These are phyloP conservation scores for Merluccius polli DNA, from an alignment of 2,797 vertebrate species.

Conservation along the genomic window DNA sequence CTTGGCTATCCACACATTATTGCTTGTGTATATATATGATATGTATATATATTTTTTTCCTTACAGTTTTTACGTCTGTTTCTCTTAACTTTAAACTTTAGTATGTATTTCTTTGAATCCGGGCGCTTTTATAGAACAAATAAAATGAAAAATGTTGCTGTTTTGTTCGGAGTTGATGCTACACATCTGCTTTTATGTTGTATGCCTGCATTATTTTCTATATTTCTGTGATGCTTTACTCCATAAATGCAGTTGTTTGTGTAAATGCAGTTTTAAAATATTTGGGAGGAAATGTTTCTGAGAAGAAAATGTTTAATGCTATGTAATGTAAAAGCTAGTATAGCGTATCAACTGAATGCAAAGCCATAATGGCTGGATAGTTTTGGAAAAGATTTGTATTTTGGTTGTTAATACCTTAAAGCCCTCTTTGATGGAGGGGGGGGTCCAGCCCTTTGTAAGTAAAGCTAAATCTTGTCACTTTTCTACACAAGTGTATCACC, in stretches of 20 bases:
- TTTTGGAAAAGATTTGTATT: slow-evolving; percentile 62
- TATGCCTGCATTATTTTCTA: slow-evolving; percentile 66
- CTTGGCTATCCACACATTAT: slow-evolving; percentile 75
- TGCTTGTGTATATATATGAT: slow-evolving; percentile 64
- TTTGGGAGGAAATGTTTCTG: slow-evolving; percentile 60
- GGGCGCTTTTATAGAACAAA: slow-evolving; percentile 70
- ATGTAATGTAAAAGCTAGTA: slow-evolving; percentile 55
- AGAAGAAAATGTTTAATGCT: slow-evolving; percentile 58
- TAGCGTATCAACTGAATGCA: slow-evolving; percentile 63
- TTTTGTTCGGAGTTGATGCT: slow-evolving; percentile 61
- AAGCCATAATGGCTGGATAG: slow-evolving; percentile 66
- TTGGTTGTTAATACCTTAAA: slow-evolving; percentile 43
- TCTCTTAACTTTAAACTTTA: slow-evolving; percentile 85
- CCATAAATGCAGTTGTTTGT: slow-evolving; percentile 66
- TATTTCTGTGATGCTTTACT: slow-evolving; percentile 64
- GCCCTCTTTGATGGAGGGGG: slow-evolving; percentile 37
- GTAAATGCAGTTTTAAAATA: slow-evolving; percentile 60
- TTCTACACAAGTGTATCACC: slow-evolving; percentile 62
- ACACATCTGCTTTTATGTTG: slow-evolving; percentile 55
- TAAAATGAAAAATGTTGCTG: slow-evolving; percentile 47
- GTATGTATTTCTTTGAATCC: slow-evolving; percentile 93
- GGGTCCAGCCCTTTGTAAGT: slow-evolving; percentile 70
- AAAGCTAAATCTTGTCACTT: slow-evolving; percentile 68
- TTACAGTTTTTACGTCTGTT: slow-evolving; percentile 89
- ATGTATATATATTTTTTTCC: slow-evolving; percentile 78